Base-by-base conservation (phyloP, 1,140 invertebrate genomes). In the Physella acuta region DNA sequence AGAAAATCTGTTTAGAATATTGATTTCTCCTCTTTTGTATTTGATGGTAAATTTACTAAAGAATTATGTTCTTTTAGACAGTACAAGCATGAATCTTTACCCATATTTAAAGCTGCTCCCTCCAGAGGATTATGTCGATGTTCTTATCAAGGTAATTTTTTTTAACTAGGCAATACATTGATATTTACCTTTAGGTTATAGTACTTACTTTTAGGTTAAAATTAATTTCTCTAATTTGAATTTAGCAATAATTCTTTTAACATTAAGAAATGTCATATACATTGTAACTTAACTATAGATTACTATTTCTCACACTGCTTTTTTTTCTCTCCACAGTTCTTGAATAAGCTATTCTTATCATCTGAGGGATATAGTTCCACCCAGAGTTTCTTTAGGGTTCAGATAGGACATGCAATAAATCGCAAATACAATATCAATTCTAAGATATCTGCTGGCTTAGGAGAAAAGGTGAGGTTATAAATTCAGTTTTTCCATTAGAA, bases 301-400 rank as follows among this genome's bases (percentile, higher is more conserved):
- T n/a, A n/a, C n/a, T n/a, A n/a, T n/a, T n/a, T n/a, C n/a, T n/a
- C n/a, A n/a, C n/a, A 2, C 49, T 44, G 20, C 20, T 3, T 67
- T 72, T 68, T 30, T 33, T 17, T 72, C 55, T 68, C 52, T 68
- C 52, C 90, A 70, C 84, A 88, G 79, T 91, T 93, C 84, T 86
- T 92, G 4, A 86, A 85, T 65, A 88, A 88, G 70, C 75, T 94
- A 20, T 89, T 90, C 0, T 87, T 90, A 75, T 90, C 90, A 1
- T 94, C 92, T 0, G 92, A 94, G 78, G 89, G 89, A 0, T 95
- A 90, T 81, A 94, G 92, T 82, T 90, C 90, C 0, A 88, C 89
- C 2, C 84, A 91, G 2, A 86, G 82, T 59, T 78, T 87, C 39
- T 82, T 95, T 16, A 90, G 91, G 76, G 84, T 85, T 71, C 85